Evolutionary conservation across 1,140 invertebrate species (phyloP).

Genomic region (Temnothorax nylanderi): DNA sequence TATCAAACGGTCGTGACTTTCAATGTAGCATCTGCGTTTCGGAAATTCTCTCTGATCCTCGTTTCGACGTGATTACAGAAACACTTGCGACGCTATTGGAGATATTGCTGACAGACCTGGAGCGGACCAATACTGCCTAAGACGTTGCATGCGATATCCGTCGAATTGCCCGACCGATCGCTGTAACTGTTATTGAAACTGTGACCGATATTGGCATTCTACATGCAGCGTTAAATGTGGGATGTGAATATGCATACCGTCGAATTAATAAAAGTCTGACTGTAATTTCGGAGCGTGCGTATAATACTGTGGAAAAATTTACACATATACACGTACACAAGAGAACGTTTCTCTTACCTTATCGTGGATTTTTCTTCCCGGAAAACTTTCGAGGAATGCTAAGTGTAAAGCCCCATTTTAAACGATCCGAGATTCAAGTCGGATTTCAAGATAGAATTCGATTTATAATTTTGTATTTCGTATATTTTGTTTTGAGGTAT

Average conservation of each 20-base stretch:
- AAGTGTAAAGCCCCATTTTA: background rate
- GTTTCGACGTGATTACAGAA: conserved; percentile 86
- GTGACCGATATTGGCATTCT: conserved; percentile 4
- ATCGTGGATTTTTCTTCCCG: background rate
- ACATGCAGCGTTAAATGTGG: background rate
- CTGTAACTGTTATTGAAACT: conserved; percentile 89
- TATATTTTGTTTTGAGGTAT: background rate
- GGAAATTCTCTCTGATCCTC: conserved; percentile 31
- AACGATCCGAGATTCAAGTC: background rate
- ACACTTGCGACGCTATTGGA: conserved; percentile 92
- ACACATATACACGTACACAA: too few species aligned
- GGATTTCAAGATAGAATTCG: background rate
- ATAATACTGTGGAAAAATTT: background rate
- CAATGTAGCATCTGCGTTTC: background rate
- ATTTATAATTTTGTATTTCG: background rate
- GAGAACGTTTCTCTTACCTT: conserved; percentile 25
- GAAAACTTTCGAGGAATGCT: background rate
- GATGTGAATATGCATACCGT: background rate
- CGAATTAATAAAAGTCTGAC: conserved; percentile 39
- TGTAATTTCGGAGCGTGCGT: background rate
- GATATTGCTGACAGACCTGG: conserved; percentile 90
- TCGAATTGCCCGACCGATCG: conserved; percentile 89
- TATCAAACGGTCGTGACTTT: background rate
- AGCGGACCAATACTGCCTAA: conserved; percentile 93
- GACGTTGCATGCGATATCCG: conserved; percentile 92